Evolutionary conservation across 2,113 vertebrate species (phyloP), one percentile per base, ranked within the genome.

Genomic region (Rousettus leschenaultii): DNA sequence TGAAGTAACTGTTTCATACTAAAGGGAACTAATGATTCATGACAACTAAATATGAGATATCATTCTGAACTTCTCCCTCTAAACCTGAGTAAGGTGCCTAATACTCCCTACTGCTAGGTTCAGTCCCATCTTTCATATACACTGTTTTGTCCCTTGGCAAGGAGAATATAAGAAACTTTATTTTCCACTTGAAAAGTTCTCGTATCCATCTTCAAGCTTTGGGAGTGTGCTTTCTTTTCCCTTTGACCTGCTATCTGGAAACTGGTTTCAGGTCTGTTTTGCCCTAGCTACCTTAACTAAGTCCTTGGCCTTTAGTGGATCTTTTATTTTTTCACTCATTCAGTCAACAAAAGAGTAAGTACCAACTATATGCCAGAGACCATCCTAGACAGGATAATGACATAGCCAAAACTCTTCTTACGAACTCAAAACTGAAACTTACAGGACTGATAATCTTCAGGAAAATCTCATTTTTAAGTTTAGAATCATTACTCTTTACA

Each of bases 401-500:
- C 15, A 83, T 1, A 48, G 8, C 4, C 24, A 96, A 74, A 57
- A 38, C 9, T 7, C 28, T 96, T 86, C 15, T 68, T 30, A 53
- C 0, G 19, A 97, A 71, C 21, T 18, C 6, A 18, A 21, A 33
- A 79, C 48, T 91, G 53, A 96, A 95, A 96, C 61, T 79, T 87
- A 95, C 70, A 98, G 40, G 78, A 86, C 38, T 51, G 55, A 35
- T 77, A 93, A 66, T 89, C 16, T 61, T 79, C 8, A 96, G 89
- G 79, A 95, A 96, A 95, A 18, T 33, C 7, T 87, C 35, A 68
- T 77, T 94, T 79, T n/a, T 74, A 94, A 97, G 87, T 87, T 75
- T 96, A 96, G 2, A 28, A 3, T 40, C 89, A 59, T 90, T 96
- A 86, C 30, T 93, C 43, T 86, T 55, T 13, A 38, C 15, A 51